A percentile compares a stretch with the other conserved stretches of the same genome.
phyloP scores from a whole-genome alignment of 2,888 invertebrate species.

The Tenodera sinensis region DNA sequence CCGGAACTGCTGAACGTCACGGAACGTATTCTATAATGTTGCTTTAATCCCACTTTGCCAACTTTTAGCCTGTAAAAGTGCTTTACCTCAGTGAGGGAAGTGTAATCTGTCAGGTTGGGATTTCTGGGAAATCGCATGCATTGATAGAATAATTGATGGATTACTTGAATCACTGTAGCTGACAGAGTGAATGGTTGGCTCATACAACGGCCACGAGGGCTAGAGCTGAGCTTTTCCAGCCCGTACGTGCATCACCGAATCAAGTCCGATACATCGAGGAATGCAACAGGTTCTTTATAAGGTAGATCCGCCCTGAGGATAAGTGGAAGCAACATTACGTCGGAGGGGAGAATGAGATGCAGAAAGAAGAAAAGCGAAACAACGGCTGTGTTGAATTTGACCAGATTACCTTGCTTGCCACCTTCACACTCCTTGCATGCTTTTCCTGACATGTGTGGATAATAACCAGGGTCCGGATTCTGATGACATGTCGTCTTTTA shows the following conservation, averaged over 20 bases:
- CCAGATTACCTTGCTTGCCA: neutral
- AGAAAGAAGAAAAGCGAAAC: neutral
- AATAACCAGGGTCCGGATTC: no score
- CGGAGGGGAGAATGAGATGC: neutral
- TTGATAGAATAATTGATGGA: neutral
- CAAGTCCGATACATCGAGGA: neutral
- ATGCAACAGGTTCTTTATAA: constrained; percentile 9
- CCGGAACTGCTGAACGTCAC: no score
- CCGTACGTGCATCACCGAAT: constrained; percentile 8
- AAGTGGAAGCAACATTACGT: neutral
- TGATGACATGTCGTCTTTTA: no score
- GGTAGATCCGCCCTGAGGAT: constrained; percentile 4
- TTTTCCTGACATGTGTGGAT: neutral
- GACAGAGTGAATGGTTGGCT: neutral
- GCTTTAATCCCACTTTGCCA: no score
- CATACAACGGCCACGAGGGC: neutral
- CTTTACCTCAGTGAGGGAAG: neutral
- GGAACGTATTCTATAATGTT: no score
- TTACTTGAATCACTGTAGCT: neutral
- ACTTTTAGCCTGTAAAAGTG: no score
- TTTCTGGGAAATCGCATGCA: neutral
- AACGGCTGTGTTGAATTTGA: neutral
- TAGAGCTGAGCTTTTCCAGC: neutral
- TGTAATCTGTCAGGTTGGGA: neutral
- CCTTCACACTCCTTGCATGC: neutral